These are phyloP conservation scores for Raillietiella orientalis DNA, from an alignment of 2,888 invertebrate genomes.

Conservation along the genomic window DNA sequence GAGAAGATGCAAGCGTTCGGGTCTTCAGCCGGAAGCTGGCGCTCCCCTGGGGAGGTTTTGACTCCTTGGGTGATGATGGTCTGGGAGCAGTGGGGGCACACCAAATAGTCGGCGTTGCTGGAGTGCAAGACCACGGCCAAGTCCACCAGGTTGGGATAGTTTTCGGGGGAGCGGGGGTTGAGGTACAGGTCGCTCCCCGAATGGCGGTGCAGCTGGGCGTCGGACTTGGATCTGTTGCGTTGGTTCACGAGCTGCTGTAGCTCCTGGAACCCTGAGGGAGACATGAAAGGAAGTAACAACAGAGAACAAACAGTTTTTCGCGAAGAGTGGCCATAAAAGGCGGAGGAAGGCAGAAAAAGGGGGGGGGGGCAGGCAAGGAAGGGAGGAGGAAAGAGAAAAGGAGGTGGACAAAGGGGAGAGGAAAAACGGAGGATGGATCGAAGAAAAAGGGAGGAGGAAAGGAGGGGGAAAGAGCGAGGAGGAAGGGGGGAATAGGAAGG, in stretches of 20 bases:
- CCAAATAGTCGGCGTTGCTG: not conserved
- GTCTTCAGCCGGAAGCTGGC: too few relatives aligned
- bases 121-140: not conserved
- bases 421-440: not conserved
- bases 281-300: too few relatives aligned
- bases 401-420: not conserved
- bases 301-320: too few relatives aligned
- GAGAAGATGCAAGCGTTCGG: too few relatives aligned
- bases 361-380: not conserved
- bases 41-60: too few relatives aligned
- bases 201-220: conserved; percentile 4
- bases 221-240: too few relatives aligned
- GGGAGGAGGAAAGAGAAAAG: conserved; percentile 2
- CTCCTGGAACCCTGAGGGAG: too few relatives aligned
- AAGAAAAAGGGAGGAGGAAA: not conserved
- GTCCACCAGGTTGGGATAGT: conserved; percentile 4
- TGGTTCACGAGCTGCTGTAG: too few relatives aligned
- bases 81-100: too few relatives aligned
- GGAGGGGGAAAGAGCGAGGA: not conserved
- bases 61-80: too few relatives aligned
- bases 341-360: too few relatives aligned
- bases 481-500: not conserved
- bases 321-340: too few relatives aligned
- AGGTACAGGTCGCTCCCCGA: conserved; percentile 5
- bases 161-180: conserved; percentile 2